A percentile compares a stretch with the other conserved stretches of the same genome.
Conservation (phyloP, 2,888 invertebrate genomes). For the Limnephilus auricula region DNA sequence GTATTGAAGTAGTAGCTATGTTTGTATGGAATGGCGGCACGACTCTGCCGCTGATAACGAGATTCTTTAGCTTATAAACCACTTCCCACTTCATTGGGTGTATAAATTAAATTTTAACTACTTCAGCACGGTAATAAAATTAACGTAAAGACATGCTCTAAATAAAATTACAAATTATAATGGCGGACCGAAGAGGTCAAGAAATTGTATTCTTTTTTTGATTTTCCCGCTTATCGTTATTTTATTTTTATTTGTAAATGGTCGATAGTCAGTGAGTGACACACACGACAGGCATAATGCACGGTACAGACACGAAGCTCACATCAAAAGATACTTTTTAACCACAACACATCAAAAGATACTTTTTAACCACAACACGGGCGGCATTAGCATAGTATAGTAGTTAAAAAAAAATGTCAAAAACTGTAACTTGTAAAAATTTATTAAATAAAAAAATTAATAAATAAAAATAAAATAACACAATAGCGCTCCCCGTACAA, state of each 20-base stretch:
- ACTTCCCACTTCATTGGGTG: not conserved
- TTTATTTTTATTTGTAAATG: not conserved
- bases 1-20: not conserved
- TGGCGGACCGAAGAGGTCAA: not conserved
- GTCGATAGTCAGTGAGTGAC: not conserved
- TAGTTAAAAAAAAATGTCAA: no score
- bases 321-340: no score
- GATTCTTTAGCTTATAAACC: not conserved
- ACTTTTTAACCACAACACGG: no score
- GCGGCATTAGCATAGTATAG: no score
- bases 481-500: no score
- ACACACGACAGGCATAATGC: not conserved
- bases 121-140: not conserved
- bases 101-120: not conserved
- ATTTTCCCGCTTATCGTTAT: not conserved
- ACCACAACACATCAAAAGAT: no score
- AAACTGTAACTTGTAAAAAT: no score
- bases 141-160: not conserved
- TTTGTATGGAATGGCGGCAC: not conserved
- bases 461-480: no score
- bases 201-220: not conserved
- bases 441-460: no score
- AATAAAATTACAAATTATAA: not conserved
- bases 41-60: not conserved
- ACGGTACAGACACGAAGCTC: no score